Conservation (phyloP, 2,797 vertebrate genomes). For the Sebastes steindachneri region DNA sequence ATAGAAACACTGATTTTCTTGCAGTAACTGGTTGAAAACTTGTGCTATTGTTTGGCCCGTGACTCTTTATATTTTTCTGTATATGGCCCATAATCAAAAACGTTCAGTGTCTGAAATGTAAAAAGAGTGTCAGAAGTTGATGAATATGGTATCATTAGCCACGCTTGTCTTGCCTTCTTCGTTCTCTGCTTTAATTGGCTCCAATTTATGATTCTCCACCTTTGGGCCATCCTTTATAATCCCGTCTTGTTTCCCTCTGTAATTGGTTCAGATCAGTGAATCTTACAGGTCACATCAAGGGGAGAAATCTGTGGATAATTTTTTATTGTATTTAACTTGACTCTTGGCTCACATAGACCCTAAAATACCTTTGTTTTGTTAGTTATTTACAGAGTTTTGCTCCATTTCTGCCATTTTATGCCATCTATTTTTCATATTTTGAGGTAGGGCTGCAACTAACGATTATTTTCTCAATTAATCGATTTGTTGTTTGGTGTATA, state of each 20-base stretch:
- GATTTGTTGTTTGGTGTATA: too few relatives aligned
- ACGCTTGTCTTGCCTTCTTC: constrained; percentile 30
- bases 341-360: background rate
- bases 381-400: background rate
- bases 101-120: constrained; percentile 8
- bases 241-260: constrained; percentile 35
- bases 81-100: too few relatives aligned
- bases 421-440: background rate
- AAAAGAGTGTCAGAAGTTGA: constrained; percentile 42
- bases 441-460: background rate
- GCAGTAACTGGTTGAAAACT: too few relatives aligned
- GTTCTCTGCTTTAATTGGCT: constrained; percentile 43
- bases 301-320: constrained; percentile 2
- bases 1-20: too few relatives aligned
- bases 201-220: constrained; percentile 44
- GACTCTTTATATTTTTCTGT: too few relatives aligned
- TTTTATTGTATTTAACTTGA: background rate
- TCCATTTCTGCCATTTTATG: background rate
- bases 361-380: background rate
- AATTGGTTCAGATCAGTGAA: constrained; percentile 42
- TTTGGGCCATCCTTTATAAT: constrained; percentile 34
- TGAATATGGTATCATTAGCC: constrained; percentile 44
- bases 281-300: constrained; percentile 16
- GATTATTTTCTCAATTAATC: too few relatives aligned
- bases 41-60: too few relatives aligned